Base-by-base conservation (phyloP, 2,113 vertebrate species). In the Larimichthys polyactis region DNA sequence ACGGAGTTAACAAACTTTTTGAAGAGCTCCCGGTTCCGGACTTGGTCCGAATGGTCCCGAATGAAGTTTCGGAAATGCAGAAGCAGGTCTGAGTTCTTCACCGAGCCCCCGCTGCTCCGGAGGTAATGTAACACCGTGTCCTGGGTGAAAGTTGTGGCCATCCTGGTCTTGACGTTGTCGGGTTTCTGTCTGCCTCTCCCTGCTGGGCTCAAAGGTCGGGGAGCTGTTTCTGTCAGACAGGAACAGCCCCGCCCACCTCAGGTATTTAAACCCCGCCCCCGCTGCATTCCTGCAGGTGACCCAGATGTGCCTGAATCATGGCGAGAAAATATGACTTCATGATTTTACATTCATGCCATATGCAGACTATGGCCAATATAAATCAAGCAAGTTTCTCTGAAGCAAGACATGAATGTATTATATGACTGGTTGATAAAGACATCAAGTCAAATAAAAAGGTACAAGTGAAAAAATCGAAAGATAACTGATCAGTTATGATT, bases 1-100 rank as follows among this genome's bases (percentile, higher is more conserved):
- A 99, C 89, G 0, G 96, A 91, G 91, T 99, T 99, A 55, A 99
- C 97, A 32, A 96, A 97, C 87, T 89, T 94, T 82, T 99, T 99
- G 85, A 99, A 99, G 43, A 90, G 90, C 40, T 98, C 97, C 17
- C 98, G 95, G 92, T 96, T 96, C 49, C 84, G 94, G 71, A 87
- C 90, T 54, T 86, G 92, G 90, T 96, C 90, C 68, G 81, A 85
- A 5, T 95, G 90, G 4, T 95, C 74, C 17, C 96, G 95, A 22
- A 99, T 85, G 48, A 97, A 98, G 54, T 24, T 1, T 57, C 66
- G 91, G 89, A 97, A 99, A 94, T 98, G 96, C 1, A 76, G 80
- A 49, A 98, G 83, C 78, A 99, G 80, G 0, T 97, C 96, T 4
- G 95, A 51, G 90, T 99, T 99, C 75, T 92, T 93, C 79, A 95